These are phyloP conservation scores for Cremastobaeus sp. DNA, from an alignment of 2,888 invertebrate species.

Conservation along the genomic window DNA sequence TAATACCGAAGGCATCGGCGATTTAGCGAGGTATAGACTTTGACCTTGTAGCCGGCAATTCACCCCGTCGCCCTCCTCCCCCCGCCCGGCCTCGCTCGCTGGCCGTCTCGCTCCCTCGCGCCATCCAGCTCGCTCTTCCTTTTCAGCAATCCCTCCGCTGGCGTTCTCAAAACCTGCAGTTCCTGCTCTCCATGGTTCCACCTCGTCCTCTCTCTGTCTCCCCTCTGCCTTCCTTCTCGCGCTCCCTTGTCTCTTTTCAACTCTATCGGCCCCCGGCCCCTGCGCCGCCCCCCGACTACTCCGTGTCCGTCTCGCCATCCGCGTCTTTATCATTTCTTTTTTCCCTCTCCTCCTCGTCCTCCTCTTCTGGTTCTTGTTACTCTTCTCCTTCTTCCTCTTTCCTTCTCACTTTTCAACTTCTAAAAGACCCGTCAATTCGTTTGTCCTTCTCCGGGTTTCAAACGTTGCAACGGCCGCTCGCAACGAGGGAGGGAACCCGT, in stretches of 20 bases:
- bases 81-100: constrained; percentile 54
- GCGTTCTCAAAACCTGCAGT: constrained; percentile 57
- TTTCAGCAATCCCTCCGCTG: constrained; percentile 51
- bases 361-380: constrained; percentile 22
- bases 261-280: constrained; percentile 51
- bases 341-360: constrained; percentile 21
- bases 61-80: constrained; percentile 74
- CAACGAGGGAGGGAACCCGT: constrained; percentile 10
- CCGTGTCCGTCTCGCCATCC: constrained; percentile 60
- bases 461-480: constrained; percentile 17
- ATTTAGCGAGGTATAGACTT: constrained; percentile 73
- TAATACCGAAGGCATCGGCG: constrained; percentile 71
- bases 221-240: constrained; percentile 35
- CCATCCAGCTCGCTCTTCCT: constrained; percentile 54
- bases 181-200: constrained; percentile 52
- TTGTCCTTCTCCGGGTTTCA: constrained; percentile 15
- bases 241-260: constrained; percentile 49
- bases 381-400: constrained; percentile 48
- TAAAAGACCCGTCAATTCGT: constrained; percentile 32
- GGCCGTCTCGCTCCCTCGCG: constrained; percentile 45
- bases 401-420: constrained; percentile 52
- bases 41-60: constrained; percentile 77
- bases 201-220: constrained; percentile 43
- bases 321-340: constrained; percentile 58
- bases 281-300: constrained; percentile 50